Evolutionary conservation across 2,888 invertebrate genomes (phyloP).

Genomic region (Ptycholaimellus sp.): DNA sequence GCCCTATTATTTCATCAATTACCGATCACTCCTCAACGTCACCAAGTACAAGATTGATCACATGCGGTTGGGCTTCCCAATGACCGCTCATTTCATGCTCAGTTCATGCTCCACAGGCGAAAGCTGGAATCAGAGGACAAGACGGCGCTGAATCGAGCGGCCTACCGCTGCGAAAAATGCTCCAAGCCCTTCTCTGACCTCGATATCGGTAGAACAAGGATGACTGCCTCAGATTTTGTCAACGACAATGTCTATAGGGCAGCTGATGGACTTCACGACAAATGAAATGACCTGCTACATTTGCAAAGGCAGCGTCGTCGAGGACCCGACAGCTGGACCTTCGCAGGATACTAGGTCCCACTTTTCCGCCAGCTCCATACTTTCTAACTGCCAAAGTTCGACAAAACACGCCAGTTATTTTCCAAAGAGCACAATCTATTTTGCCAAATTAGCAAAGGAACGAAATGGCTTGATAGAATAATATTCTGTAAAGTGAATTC

Average conservation of each 20-base stretch:
- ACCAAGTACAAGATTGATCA: slow-evolving; percentile 24
- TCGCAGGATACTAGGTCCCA: slow-evolving; percentile 3
- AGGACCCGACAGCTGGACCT: slow-evolving; percentile 12
- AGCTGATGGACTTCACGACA: slow-evolving; percentile 1
- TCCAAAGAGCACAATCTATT: too few species aligned
- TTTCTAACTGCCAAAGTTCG: too few species aligned
- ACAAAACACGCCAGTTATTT: too few species aligned
- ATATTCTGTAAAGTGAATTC: too few species aligned
- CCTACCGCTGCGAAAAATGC: slow-evolving; percentile 17
- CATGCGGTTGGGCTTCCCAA: too few species aligned
- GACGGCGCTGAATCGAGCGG: slow-evolving; percentile 15
- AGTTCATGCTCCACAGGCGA: too few species aligned
- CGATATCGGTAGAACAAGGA: slow-evolving; percentile 2
- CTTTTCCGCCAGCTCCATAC: too few species aligned
- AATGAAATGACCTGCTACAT: slow-evolving; percentile 16
- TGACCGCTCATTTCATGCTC: too few species aligned
- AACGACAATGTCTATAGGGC: slow-evolving; percentile 1
- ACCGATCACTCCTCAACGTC: slow-evolving; percentile 21
- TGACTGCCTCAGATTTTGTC: neutral
- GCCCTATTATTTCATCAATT: slow-evolving; percentile 24
- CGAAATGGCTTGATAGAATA: too few species aligned
- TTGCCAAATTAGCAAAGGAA: too few species aligned
- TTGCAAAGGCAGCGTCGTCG: slow-evolving; percentile 15
- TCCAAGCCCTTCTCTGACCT: slow-evolving; percentile 13
- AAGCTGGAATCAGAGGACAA: slow-evolving; percentile 20